Base-by-base conservation (phyloP, 2,797 vertebrate species). In the Helostoma temminkii region DNA sequence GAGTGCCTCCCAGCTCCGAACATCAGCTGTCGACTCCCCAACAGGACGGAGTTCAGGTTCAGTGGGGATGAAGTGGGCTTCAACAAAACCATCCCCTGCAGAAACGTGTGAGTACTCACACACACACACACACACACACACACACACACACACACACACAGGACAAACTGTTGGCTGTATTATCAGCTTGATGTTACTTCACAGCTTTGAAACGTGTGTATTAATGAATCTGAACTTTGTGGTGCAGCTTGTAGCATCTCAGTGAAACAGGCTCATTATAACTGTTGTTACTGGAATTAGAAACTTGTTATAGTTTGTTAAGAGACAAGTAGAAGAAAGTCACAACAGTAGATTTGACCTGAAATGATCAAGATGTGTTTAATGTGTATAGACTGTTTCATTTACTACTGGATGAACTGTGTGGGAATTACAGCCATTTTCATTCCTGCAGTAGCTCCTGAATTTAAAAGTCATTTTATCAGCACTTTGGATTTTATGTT, bases 1-100 rank as follows among this genome's bases (percentile, higher is more conserved):
- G 88, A 92, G 54, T 92, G 98, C 88, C 89, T 95, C 61, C 97
- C 97, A 67, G 97, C 97, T 81, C 96, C 96, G 37, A 97, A 97
- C 84, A 93, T 99, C 91, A 96, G 88, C 87, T 99, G 97, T 83
- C 95, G 87, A 60, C 91, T 97, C 72, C 83, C 90, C 48, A 94
- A 93, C 39, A 96, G 96, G 32, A 93, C 95, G 9, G 94, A 95
- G 88, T 95, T 95, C 76, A 88, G 87, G 81, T 99, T 98, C 91
- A 94, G 91, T 0, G 98, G 97, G 48, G 80, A 12, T 0, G 96
- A 98, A 92, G 92, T 97, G 71, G 98, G 97, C 75, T 99, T 99
- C 93, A 93, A 93, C 83, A 96, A 94, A 88, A 93, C 93, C 14
- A 76, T 98, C 78, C 77, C 94, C 39, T 99, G 98, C 84, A 94